phyloP scores from a whole-genome alignment of 2,113 vertebrate genomes.

The Verasper variegatus region DNA sequence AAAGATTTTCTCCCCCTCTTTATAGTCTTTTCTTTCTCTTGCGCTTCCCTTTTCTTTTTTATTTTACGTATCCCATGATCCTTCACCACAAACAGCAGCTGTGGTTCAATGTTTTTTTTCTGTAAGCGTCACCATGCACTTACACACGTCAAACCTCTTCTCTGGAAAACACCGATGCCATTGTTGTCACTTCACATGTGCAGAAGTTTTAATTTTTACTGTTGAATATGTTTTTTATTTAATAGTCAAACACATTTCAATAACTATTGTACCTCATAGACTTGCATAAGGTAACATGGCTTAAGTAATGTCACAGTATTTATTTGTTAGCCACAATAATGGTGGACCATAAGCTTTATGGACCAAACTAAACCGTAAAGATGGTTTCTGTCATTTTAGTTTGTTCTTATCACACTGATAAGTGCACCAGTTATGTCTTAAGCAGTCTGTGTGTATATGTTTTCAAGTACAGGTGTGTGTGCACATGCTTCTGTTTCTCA shows the following conservation, averaged over 20 bases:
- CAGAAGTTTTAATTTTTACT: too few relatives aligned
- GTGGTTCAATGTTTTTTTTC: background rate
- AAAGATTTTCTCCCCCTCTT: conserved; percentile 8
- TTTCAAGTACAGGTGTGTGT: background rate
- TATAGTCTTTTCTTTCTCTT: background rate
- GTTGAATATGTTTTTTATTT: too few relatives aligned
- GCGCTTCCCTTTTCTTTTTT: background rate
- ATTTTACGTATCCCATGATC: background rate
- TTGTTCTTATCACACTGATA: too few relatives aligned
- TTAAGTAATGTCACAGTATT: too few relatives aligned
- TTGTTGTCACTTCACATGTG: background rate
- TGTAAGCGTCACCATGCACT: background rate
- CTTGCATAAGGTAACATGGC: too few relatives aligned
- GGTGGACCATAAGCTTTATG: too few relatives aligned
- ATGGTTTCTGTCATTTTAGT: too few relatives aligned
- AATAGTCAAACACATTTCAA: too few relatives aligned
- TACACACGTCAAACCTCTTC: background rate
- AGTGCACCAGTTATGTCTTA: background rate
- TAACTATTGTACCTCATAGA: too few relatives aligned
- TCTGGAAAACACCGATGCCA: conserved; percentile 1
- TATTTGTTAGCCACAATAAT: too few relatives aligned
- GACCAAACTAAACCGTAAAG: too few relatives aligned
- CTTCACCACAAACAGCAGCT: background rate
- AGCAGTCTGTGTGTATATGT: background rate
- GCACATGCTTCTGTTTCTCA: conserved; percentile 24